Evolutionary conservation across 2,797 vertebrate genomes (phyloP).

Genomic region (Lacerta viridis): DNA sequence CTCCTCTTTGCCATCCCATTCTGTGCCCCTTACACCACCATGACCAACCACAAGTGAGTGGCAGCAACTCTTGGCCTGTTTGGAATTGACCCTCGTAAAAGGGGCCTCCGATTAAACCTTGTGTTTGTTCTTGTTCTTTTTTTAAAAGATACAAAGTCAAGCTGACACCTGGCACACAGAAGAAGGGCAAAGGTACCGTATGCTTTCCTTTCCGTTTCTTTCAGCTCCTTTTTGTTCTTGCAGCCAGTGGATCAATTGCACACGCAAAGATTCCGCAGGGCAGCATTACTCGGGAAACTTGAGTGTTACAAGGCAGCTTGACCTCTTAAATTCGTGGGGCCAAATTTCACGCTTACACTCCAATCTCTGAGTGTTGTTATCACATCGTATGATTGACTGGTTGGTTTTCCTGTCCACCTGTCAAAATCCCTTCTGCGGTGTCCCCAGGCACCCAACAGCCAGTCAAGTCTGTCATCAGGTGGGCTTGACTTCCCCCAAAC

Average conservation of each 20-base stretch:
- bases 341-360: too few species aligned
- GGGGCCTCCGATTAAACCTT: neutral
- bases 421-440: too few species aligned
- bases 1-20: conserved; percentile 93
- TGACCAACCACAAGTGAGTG: conserved; percentile 92
- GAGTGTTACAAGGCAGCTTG: neutral
- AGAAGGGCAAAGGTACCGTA: conserved; percentile 95
- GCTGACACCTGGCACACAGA: conserved; percentile 94
- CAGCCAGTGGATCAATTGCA: neutral
- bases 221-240: neutral
- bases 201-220: accelerated
- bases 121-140: conserved; percentile 39
- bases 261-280: neutral
- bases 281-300: neutral
- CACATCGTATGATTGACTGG: too few species aligned
- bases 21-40: conserved; percentile 94
- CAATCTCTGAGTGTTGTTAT: too few species aligned
- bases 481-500: too few species aligned
- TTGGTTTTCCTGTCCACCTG: too few species aligned
- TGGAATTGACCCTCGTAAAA: too few species aligned
- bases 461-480: too few species aligned
- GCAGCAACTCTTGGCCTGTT: accelerated
- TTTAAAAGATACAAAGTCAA: conserved; percentile 95
- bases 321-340: neutral
- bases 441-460: too few species aligned